A percentile compares a stretch with the other conserved stretches of the same genome.
Evolutionary conservation across 2,888 invertebrate genomes (phyloP).

Genomic region (Harmothoe impar): DNA sequence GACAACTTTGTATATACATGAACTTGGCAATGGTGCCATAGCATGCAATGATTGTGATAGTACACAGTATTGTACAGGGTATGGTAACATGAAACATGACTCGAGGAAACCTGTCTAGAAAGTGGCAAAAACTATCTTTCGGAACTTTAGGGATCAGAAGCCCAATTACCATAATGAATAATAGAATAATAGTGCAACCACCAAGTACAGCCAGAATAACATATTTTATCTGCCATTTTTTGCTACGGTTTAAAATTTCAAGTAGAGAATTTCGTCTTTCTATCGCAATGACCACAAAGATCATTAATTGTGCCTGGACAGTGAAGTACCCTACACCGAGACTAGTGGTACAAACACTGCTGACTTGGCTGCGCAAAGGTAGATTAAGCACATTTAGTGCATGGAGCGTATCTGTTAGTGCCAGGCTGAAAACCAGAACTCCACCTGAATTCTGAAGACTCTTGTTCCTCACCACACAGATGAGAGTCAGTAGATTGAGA

Average conservation of each 20-base stretch:
- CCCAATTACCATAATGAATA: neutral
- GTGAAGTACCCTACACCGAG: neutral
- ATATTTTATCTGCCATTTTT: neutral
- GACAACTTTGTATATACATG: neutral
- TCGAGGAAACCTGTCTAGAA: neutral
- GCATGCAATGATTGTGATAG: neutral
- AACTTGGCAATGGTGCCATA: neutral
- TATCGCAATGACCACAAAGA: neutral
- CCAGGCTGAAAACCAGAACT: too few species aligned
- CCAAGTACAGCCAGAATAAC: neutral
- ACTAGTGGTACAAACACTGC: too few species aligned
- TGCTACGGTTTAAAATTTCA: neutral
- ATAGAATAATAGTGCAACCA: too few species aligned
- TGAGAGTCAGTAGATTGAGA: too few species aligned
- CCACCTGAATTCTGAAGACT: too few species aligned
- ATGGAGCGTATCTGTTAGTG: too few species aligned
- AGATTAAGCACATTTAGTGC: too few species aligned
- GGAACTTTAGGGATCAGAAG: neutral
- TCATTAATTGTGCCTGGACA: neutral
- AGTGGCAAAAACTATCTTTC: too few species aligned
- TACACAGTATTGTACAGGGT: too few species aligned
- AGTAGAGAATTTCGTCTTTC: neutral
- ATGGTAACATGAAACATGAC: neutral
- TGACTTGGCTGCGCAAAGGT: too few species aligned
- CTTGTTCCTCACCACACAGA: too few species aligned